phyloP scores from a whole-genome alignment of 2,113 vertebrate genomes.

The Leptobrachium ailaonicum region DNA sequence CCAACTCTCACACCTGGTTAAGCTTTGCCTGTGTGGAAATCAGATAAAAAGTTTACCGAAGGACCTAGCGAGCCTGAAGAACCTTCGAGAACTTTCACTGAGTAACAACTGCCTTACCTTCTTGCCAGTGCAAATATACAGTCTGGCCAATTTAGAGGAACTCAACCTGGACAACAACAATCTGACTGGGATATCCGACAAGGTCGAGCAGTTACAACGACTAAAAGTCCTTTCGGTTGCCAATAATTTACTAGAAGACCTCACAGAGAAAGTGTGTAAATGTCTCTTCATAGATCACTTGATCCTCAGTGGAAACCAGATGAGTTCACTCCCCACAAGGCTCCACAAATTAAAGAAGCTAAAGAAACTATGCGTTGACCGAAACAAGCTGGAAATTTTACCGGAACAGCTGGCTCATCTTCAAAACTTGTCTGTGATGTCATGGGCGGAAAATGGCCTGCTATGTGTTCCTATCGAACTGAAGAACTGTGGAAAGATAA shows the following conservation, averaged over 20 bases:
- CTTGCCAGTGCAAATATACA: constrained; percentile 64
- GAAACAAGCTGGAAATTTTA: constrained; percentile 58
- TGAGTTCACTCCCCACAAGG: constrained; percentile 56
- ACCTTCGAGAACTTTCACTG: constrained; percentile 55
- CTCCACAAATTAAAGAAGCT: constrained; percentile 60
- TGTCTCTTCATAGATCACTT: constrained; percentile 57
- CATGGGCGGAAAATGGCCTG: constrained; percentile 61
- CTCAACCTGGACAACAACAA: constrained; percentile 59
- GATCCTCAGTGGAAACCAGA: constrained; percentile 55
- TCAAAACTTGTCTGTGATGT: constrained; percentile 52
- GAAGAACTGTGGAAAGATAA: constrained; percentile 59
- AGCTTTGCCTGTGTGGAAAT: constrained; percentile 60
- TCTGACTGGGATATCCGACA: constrained; percentile 61
- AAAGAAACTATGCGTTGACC: constrained; percentile 57
- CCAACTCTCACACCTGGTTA: constrained; percentile 57
- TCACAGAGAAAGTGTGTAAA: constrained; percentile 58
- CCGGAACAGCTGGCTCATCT: constrained; percentile 56
- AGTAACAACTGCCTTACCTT: constrained; percentile 63
- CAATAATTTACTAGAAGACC: constrained; percentile 60
- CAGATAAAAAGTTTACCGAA: constrained; percentile 63
- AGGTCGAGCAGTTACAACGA: constrained; percentile 58
- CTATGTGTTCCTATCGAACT: constrained; percentile 60
- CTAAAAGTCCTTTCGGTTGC: constrained; percentile 61
- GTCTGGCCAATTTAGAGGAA: constrained; percentile 56
- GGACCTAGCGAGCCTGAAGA: constrained; percentile 57